These are phyloP conservation scores for Poeciliopsis turrubarensis DNA, from an alignment of 2,113 vertebrate species.

Conservation along the genomic window DNA sequence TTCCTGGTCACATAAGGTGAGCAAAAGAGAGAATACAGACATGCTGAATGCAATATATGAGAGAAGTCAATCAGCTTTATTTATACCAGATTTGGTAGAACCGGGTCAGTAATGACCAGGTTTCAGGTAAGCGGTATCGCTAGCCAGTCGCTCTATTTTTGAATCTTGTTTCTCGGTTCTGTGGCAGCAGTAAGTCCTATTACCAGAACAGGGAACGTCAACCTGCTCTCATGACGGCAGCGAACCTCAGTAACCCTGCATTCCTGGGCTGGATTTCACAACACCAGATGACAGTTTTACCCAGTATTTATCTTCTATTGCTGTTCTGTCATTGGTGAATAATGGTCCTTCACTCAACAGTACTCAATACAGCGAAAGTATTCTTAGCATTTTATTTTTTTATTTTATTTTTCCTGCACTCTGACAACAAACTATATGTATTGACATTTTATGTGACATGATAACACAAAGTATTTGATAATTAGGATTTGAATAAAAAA, in stretches of 20 bases:
- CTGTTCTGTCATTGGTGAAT: background rate
- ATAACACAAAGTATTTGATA: background rate
- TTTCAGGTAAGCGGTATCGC: constrained; percentile 28
- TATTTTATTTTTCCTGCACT: background rate
- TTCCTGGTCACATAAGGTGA: background rate
- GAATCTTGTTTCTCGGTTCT: constrained; percentile 36
- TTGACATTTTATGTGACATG: background rate
- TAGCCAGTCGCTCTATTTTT: constrained; percentile 48
- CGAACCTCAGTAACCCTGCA: constrained; percentile 25
- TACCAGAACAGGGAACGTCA: constrained; percentile 44
- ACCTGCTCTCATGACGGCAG: constrained; percentile 33
- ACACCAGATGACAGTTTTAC: background rate
- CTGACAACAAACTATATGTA: background rate
- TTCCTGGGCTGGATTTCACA: constrained; percentile 3
- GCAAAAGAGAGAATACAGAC: background rate
- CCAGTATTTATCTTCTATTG: background rate
- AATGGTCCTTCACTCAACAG: background rate
- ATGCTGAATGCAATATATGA: background rate
- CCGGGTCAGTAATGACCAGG: constrained; percentile 26
- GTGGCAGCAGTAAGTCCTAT: constrained; percentile 44
- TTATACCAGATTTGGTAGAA: no score
- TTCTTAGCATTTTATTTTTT: background rate
- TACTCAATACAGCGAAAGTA: background rate
- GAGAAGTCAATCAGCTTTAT: background rate
- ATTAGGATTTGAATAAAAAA: background rate